These are phyloP conservation scores for Noctua pronuba DNA, from an alignment of 2,888 invertebrate genomes.

Conservation along the genomic window DNA sequence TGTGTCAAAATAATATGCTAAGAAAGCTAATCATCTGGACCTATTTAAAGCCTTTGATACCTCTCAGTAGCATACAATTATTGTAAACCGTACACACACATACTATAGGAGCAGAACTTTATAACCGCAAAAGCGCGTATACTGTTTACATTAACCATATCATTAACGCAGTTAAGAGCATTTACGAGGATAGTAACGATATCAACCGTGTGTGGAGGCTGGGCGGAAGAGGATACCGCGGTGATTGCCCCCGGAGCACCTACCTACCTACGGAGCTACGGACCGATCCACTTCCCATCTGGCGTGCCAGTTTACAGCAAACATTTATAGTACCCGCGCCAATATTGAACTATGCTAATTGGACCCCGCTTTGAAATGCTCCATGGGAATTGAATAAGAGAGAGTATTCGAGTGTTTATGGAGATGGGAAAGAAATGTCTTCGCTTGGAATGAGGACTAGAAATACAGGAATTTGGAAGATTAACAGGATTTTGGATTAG, in stretches of 20 bases:
- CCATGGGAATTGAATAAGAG: conserved; percentile 23
- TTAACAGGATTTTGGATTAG: too few species aligned
- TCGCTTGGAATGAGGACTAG: not conserved
- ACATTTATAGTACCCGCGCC: conserved; percentile 44
- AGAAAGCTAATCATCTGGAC: not conserved
- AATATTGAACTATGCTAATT: conserved; percentile 58
- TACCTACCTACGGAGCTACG: conserved; percentile 31
- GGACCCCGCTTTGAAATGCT: conserved; percentile 29
- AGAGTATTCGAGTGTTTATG: conserved; percentile 13
- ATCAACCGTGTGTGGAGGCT: conserved; percentile 67
- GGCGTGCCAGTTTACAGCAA: conserved; percentile 50
- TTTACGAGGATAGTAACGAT: conserved; percentile 49
- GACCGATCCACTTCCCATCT: conserved; percentile 71
- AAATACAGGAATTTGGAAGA: not conserved
- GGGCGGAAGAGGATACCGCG: conserved; percentile 82
- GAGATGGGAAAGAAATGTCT: not conserved
- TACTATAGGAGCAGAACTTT: conserved; percentile 6
- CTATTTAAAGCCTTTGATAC: not conserved
- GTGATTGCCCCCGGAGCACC: conserved; percentile 78
- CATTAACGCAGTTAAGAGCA: conserved; percentile 35
- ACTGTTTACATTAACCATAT: conserved; percentile 5
- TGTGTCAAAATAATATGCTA: not conserved
- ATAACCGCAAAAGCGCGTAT: conserved; percentile 15
- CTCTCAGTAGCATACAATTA: not conserved
- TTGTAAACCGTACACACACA: not conserved